phyloP scores from a whole-genome alignment of 2,113 vertebrate species.

The Balaenoptera acutorostrata region DNA sequence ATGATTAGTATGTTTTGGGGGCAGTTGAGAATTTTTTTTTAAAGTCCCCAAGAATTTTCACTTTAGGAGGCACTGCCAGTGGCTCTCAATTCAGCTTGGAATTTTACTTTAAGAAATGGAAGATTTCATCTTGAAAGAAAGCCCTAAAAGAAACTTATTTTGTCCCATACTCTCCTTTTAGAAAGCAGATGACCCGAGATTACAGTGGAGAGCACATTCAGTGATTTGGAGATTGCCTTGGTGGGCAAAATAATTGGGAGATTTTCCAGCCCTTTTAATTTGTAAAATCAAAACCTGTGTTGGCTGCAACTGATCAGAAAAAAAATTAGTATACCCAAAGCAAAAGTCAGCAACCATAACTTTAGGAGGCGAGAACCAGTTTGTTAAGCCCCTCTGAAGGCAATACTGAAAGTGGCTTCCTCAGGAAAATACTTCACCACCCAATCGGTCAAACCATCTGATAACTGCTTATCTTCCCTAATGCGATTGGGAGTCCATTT shows the following conservation, averaged over 20 bases:
- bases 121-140: background rate
- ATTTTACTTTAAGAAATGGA: background rate
- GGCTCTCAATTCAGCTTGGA: background rate
- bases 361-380: background rate
- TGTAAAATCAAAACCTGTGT: background rate
- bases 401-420: background rate
- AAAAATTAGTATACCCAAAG: background rate
- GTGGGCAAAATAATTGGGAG: background rate
- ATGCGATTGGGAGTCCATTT: background rate
- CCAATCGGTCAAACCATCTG: background rate
- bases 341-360: background rate
- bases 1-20: background rate
- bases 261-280: background rate
- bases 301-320: background rate
- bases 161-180: background rate
- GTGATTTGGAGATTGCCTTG: background rate
- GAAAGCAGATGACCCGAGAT: background rate
- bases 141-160: background rate
- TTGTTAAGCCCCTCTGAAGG: background rate
- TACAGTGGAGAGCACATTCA: background rate
- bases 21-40: background rate
- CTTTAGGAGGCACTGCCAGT: accelerated
- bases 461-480: background rate
- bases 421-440: background rate
- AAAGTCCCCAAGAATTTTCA: background rate